A percentile compares a stretch with the other conserved stretches of the same genome.
These are phyloP conservation scores for Dendroctonus ponderosae DNA, from an alignment of 1,140 invertebrate species.

Conservation along the genomic window DNA sequence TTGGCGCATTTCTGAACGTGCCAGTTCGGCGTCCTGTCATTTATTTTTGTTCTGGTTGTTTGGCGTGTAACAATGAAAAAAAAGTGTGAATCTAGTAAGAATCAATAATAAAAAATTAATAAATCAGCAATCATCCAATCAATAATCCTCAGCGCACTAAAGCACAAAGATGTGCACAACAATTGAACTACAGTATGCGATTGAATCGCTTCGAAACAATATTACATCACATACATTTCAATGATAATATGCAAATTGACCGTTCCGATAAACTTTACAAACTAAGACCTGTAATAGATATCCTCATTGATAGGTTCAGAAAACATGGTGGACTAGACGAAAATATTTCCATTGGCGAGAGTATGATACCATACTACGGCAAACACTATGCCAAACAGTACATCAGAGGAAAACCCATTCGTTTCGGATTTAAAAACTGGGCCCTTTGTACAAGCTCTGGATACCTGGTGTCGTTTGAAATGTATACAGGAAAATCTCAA, in stretches of 20 bases:
- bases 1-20: too few species aligned
- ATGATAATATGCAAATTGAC: constrained; percentile 26
- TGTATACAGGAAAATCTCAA: constrained; percentile 25
- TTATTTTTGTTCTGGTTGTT: too few species aligned
- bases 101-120: too few species aligned
- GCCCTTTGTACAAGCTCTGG: constrained; percentile 21
- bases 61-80: too few species aligned
- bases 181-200: constrained; percentile 33
- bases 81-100: too few species aligned
- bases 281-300: constrained; percentile 30
- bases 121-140: too few species aligned
- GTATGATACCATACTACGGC: constrained; percentile 36
- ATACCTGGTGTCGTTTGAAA: constrained; percentile 28
- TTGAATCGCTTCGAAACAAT: constrained; percentile 38
- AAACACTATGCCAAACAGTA: constrained; percentile 36
- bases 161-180: too few species aligned
- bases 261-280: constrained; percentile 31
- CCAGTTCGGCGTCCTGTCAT: too few species aligned
- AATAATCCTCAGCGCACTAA: too few species aligned
- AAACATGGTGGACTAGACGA: constrained; percentile 24
- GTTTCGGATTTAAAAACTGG: constrained; percentile 39
- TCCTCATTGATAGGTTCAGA: constrained; percentile 30
- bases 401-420: constrained; percentile 35
- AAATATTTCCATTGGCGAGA: constrained; percentile 20
- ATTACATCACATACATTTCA: constrained; percentile 32